These are phyloP conservation scores for Bradypodion pumilum DNA, from an alignment of 2,797 vertebrate genomes.

Conservation along the genomic window DNA sequence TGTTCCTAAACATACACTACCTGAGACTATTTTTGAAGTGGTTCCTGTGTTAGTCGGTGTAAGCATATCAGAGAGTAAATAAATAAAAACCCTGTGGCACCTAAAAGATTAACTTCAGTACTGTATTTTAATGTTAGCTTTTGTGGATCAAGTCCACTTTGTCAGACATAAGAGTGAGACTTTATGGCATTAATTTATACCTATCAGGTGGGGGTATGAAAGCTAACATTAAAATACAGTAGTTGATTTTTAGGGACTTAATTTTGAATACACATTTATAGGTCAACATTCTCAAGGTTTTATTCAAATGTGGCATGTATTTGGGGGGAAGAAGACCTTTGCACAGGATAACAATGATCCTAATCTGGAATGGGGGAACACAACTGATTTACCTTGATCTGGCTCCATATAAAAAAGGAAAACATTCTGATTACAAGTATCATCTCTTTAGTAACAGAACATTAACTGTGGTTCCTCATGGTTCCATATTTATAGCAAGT, in stretches of 20 bases:
- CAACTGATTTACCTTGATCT: neutral
- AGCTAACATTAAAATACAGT: too few species aligned
- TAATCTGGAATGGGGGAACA: neutral
- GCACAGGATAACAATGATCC: neutral
- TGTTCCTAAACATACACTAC: neutral
- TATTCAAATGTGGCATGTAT: neutral
- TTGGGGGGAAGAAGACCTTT: neutral
- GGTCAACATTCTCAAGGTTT: neutral
- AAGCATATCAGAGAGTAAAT: too few species aligned
- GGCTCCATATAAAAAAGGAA: neutral
- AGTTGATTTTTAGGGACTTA: too few species aligned
- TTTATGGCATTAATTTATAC: too few species aligned
- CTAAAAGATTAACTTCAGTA: too few species aligned
- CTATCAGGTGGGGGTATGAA: too few species aligned
- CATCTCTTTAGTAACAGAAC: neutral
- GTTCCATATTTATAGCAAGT: neutral
- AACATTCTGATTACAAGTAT: neutral
- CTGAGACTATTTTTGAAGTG: neutral
- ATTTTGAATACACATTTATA: neutral
- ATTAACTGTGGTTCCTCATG: neutral
- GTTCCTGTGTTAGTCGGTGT: too few species aligned
- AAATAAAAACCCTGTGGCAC: too few species aligned
- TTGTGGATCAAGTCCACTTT: too few species aligned
- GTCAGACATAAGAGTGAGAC: too few species aligned
- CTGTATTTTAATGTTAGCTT: too few species aligned